Evolutionary conservation across 2,113 vertebrate species (phyloP), one percentile per base, ranked within the genome.

Genomic region (Lophura nycthemera): DNA sequence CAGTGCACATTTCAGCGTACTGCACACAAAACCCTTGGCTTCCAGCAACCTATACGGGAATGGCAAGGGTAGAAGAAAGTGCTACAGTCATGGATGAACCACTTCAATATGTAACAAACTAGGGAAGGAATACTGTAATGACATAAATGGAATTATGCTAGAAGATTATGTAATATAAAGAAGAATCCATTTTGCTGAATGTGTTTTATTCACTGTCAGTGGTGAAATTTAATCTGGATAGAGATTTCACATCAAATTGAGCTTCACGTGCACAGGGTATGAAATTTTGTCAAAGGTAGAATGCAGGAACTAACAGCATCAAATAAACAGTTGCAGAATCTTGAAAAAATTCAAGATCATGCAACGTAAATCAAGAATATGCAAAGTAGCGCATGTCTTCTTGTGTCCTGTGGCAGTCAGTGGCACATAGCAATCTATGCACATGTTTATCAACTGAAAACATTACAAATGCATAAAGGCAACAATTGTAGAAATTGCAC

Each of bases 21-120:
- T 8, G 6, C 8, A 45, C 30, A 30, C 1, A 79, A 79, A 72
- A 0, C 0, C 6, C 5, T 18, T 30, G 15, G 34, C 17, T 64
- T 54, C 27, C 32, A 34, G 25, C 16, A 56, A 17, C 2, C 4
- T 18, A 8, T 6, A 12, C 22, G 43, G 11, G 2, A 15, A 27
- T 30, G 16, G 11, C 36, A 70, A 19, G 45, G 27, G 3, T 3
- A 42, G 11, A 7, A 57, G 27, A 48, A 83, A 60, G 13, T n/a
- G 8, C 13, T 84, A 8, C 45, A 7, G 34, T 20, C 25, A 60
- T 63, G 57, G 25, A 48, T 48, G 13, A 81, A 48, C 2, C 5
- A 7, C 16, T 85, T 90, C 27, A 38, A 2, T 21, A 27, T 1
- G 1, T n/a, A 36, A 27, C 25, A 38, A 88, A 50, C 6, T 43